phyloP scores from a whole-genome alignment of 2,888 invertebrate genomes.

The Aethes cnicana region DNA sequence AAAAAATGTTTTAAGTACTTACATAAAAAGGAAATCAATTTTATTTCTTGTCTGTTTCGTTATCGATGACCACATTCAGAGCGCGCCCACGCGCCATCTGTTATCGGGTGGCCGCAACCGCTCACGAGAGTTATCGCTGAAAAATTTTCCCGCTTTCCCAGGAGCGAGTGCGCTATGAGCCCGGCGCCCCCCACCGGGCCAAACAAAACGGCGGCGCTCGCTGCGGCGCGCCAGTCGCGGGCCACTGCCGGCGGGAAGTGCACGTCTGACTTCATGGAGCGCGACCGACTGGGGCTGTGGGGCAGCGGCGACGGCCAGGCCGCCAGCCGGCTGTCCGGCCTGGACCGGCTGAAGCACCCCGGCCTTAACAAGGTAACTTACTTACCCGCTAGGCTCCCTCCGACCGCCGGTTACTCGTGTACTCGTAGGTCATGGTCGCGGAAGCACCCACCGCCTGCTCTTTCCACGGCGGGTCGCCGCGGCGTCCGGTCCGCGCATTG shows the following conservation, averaged over 20 bases:
- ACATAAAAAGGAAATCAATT: too few species aligned
- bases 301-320: constrained; percentile 82
- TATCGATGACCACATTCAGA: too few species aligned
- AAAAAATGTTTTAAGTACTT: too few species aligned
- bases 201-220: constrained; percentile 64
- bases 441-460: constrained; percentile 52
- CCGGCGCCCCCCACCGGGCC: constrained; percentile 69
- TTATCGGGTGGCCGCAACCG: constrained; percentile 61
- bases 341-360: constrained; percentile 86
- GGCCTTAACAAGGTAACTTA: constrained; percentile 87
- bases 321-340: constrained; percentile 82
- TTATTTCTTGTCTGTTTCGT: too few species aligned
- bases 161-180: constrained; percentile 75
- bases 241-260: constrained; percentile 51
- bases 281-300: constrained; percentile 85
- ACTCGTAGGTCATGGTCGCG: constrained; percentile 69
- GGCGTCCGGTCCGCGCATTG: constrained; percentile 34
- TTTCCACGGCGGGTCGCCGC: neutral
- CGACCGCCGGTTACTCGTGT: too few species aligned
- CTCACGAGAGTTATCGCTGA: constrained; percentile 62
- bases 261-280: constrained; percentile 72
- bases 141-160: constrained; percentile 77
- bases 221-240: constrained; percentile 62
- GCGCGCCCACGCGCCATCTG: constrained; percentile 67
- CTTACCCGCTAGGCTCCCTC: too few species aligned